A percentile compares a stretch with the other conserved stretches of the same genome.
Conservation (phyloP, 2,113 vertebrate genomes). For the Muntiacus reevesi region DNA sequence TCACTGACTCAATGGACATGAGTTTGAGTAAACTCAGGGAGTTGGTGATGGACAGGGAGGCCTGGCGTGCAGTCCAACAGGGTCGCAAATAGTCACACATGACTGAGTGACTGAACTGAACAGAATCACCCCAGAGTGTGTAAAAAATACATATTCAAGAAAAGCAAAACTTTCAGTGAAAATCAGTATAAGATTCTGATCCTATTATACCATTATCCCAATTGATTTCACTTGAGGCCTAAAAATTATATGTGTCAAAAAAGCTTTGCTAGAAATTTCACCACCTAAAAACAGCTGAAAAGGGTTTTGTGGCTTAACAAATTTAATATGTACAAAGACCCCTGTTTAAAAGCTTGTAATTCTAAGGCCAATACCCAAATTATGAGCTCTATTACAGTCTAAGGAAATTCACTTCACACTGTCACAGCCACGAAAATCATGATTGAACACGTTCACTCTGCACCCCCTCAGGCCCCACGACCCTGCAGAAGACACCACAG, state of each 20-base stretch:
- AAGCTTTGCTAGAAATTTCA: not conserved
- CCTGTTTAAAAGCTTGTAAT: not conserved
- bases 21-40: not conserved
- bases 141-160: not conserved
- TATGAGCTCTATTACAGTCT: not conserved
- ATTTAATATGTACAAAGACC: not conserved
- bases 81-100: not conserved
- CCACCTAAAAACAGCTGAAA: not conserved
- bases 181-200: not conserved
- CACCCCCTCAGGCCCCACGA: not conserved
- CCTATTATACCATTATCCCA: not conserved
- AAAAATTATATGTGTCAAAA: not conserved
- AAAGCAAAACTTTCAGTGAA: not conserved
- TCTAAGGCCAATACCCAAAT: not conserved
- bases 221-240: not conserved
- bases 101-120: not conserved
- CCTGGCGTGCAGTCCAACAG: not conserved
- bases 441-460: not conserved
- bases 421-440: not conserved
- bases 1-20: not conserved
- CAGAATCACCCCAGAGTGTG: not conserved
- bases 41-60: not conserved
- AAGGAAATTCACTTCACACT: not conserved
- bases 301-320: not conserved
- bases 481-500: accelerated